These are phyloP conservation scores for Nansenia antarctica DNA, from an alignment of 2,113 vertebrate species.

Conservation along the genomic window DNA sequence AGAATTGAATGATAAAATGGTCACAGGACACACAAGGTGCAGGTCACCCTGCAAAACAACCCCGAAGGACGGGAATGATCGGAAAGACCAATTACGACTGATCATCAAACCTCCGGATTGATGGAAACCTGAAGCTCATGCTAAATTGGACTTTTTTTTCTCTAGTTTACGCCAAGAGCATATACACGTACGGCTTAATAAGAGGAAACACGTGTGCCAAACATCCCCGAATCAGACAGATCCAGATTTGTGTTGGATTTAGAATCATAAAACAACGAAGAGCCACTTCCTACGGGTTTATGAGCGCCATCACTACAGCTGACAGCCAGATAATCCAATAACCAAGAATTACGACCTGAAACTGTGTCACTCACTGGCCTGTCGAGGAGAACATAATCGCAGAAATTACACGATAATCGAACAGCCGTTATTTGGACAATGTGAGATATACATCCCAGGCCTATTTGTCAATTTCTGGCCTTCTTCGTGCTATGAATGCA, in stretches of 20 bases:
- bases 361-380: neutral
- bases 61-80: conserved; percentile 46
- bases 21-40: no score
- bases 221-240: conserved; percentile 45
- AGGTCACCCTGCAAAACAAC: conserved; percentile 37
- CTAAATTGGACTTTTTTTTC: conserved; percentile 67
- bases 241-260: conserved; percentile 47
- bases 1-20: no score
- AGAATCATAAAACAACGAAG: conserved; percentile 38
- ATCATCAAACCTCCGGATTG: conserved; percentile 65
- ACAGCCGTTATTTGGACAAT: neutral
- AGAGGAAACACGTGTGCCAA: conserved; percentile 72
- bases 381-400: conserved; percentile 38
- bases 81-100: conserved; percentile 62
- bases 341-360: conserved; percentile 52
- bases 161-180: conserved; percentile 51
- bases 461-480: no score
- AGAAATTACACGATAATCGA: neutral
- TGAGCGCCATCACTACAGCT: conserved; percentile 22
- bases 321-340: conserved; percentile 48
- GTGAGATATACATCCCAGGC: no score
- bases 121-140: conserved; percentile 62
- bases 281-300: conserved; percentile 33
- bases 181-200: conserved; percentile 56
- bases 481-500: no score